These are phyloP conservation scores for Adrianichthys oophorus DNA, from an alignment of 2,797 vertebrate genomes.

Conservation along the genomic window DNA sequence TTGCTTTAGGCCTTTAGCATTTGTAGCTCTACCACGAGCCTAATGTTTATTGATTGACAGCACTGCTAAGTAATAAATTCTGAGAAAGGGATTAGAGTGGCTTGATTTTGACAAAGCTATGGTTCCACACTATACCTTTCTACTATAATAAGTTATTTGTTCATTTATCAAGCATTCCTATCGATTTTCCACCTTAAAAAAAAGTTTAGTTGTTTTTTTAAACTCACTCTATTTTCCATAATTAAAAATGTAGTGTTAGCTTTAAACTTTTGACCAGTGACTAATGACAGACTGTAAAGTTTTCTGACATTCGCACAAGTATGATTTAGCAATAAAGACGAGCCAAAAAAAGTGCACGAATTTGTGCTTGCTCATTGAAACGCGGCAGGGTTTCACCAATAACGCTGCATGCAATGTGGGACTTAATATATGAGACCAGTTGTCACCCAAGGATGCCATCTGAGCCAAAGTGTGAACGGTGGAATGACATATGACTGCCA, in stretches of 20 bases:
- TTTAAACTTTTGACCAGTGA: background rate
- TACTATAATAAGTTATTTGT: no score
- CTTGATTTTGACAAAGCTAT: no score
- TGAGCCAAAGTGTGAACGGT: conserved; percentile 62
- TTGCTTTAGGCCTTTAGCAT: background rate
- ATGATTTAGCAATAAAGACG: conserved; percentile 36
- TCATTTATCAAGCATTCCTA: no score
- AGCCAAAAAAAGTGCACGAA: conserved; percentile 14
- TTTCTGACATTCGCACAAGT: background rate
- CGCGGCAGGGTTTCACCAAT: conserved; percentile 22
- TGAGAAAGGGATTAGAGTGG: background rate
- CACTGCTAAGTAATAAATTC: background rate
- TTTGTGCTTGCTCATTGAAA: background rate
- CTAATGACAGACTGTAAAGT: background rate
- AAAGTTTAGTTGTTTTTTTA: no score
- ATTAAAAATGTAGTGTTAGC: background rate
- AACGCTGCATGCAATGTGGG: conserved; percentile 42
- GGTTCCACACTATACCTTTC: no score
- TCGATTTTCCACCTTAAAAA: no score
- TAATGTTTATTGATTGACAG: background rate
- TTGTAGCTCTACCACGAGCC: background rate
- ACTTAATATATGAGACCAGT: conserved; percentile 64
- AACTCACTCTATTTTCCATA: no score
- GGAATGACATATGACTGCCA: conserved; percentile 69
- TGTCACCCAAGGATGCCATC: conserved; percentile 65